Evolutionary conservation across 2,888 invertebrate genomes (phyloP).

Genomic region (Drosophila neonasuta): DNA sequence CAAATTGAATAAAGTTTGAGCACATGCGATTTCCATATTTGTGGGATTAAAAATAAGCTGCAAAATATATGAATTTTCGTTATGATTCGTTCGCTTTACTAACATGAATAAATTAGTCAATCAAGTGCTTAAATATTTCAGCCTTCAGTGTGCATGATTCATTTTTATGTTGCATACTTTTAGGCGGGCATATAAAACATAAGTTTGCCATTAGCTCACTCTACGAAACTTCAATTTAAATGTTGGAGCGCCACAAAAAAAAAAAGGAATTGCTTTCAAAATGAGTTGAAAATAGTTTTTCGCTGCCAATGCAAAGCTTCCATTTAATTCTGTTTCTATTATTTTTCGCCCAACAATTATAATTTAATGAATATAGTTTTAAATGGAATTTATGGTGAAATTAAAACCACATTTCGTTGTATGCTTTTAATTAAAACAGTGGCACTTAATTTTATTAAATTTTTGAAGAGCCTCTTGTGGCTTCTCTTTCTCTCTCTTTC

Average conservation of each 20-base stretch:
- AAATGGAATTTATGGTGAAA: not conserved
- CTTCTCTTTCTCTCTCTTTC: not conserved
- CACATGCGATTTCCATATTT: not conserved
- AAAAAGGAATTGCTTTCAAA: not conserved
- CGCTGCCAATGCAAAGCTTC: not conserved
- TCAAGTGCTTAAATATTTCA: not conserved
- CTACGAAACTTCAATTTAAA: not conserved
- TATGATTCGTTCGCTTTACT: not conserved
- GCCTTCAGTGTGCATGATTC: not conserved
- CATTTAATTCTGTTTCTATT: not conserved
- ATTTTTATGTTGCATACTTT: constrained; percentile 4
- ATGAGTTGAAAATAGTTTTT: not conserved
- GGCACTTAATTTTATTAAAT: constrained; percentile 20
- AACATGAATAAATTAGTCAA: not conserved
- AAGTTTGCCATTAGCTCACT: not conserved
- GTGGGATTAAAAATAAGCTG: not conserved
- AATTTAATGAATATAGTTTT: constrained; percentile 9
- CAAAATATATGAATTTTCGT: not conserved
- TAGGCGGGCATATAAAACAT: not conserved
- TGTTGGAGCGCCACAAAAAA: not conserved
- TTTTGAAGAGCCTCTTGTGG: constrained; percentile 25
- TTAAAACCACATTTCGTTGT: not conserved
- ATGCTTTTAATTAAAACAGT: constrained; percentile 20
- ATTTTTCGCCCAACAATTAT: not conserved
- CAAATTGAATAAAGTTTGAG: constrained; percentile 6